These are phyloP conservation scores for Pseudanteris insignis DNA, from an alignment of 2,888 invertebrate species.

Conservation along the genomic window DNA sequence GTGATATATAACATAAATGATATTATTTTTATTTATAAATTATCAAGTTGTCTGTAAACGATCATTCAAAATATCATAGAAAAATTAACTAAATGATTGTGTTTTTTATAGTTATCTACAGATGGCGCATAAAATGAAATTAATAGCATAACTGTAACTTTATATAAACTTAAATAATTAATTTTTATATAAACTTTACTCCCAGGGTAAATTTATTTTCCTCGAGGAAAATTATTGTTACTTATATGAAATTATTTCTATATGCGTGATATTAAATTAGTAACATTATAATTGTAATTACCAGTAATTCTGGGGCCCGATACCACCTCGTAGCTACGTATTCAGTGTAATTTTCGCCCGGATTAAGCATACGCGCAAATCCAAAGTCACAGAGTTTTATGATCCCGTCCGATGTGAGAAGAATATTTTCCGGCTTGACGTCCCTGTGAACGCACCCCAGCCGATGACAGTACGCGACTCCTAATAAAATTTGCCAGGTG, in stretches of 20 bases:
- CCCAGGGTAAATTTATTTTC: no score
- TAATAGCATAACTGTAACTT: no score
- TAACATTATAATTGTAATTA: conserved; percentile 45
- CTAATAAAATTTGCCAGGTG: conserved; percentile 93
- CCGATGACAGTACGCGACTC: conserved; percentile 95
- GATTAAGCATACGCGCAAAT: conserved; percentile 95
- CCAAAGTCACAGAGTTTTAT: conserved; percentile 99
- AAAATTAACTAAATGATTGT: no score
- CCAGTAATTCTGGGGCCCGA: conserved; percentile 91
- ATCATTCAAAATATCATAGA: no score
- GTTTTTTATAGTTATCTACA: no score
- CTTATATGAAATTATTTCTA: conserved; percentile 1
- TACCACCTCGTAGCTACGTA: conserved; percentile 99
- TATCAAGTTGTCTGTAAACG: no score
- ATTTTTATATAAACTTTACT: no score
- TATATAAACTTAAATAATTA: no score
- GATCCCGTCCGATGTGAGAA: conserved; percentile 90
- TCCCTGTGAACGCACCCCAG: conserved; percentile 97
- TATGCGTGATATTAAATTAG: no score
- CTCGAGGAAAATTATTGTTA: not conserved
- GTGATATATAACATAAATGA: no score
- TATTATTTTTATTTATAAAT: no score
- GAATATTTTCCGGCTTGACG: conserved; percentile 98
- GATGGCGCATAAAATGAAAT: no score
- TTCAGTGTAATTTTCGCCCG: conserved; percentile 98